These are phyloP conservation scores for Campylomormyrus numenius DNA, from an alignment of 2,113 vertebrate genomes.

Conservation along the genomic window DNA sequence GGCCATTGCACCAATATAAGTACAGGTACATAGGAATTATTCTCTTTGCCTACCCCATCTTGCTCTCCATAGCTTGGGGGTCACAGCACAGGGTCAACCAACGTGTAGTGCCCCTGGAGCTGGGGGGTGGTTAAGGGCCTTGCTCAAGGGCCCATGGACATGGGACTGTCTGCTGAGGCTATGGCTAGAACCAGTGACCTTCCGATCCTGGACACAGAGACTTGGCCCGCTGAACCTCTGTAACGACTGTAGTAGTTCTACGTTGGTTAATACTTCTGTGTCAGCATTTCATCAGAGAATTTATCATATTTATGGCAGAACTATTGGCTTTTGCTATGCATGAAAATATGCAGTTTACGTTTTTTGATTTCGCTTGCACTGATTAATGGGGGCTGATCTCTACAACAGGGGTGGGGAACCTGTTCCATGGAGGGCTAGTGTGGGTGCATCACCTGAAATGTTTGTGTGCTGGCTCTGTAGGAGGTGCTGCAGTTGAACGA, in stretches of 20 bases:
- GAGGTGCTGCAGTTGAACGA: conserved; percentile 57
- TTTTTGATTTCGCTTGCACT: not conserved
- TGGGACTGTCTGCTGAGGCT: no score
- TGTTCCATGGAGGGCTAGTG: no score
- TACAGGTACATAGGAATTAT: not conserved
- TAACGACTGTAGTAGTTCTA: not conserved
- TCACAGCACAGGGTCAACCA: not conserved
- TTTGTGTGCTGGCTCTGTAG: conserved; percentile 43
- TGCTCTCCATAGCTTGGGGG: not conserved
- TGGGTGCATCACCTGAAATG: not conserved
- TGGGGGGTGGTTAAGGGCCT: not conserved
- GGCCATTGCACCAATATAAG: not conserved
- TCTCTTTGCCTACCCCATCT: not conserved
- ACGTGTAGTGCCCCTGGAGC: not conserved
- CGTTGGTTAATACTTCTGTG: not conserved
- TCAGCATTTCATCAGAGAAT: not conserved
- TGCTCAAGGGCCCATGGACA: no score
- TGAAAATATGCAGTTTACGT: not conserved
- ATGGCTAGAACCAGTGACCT: not conserved
- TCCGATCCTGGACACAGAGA: not conserved
- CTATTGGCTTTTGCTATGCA: not conserved
- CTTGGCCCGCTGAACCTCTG: not conserved
- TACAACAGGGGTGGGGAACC: no score
- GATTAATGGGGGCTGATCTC: not conserved
- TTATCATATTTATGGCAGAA: not conserved